phyloP scores from a whole-genome alignment of 1,140 invertebrate genomes.

The Platyura marginata region DNA sequence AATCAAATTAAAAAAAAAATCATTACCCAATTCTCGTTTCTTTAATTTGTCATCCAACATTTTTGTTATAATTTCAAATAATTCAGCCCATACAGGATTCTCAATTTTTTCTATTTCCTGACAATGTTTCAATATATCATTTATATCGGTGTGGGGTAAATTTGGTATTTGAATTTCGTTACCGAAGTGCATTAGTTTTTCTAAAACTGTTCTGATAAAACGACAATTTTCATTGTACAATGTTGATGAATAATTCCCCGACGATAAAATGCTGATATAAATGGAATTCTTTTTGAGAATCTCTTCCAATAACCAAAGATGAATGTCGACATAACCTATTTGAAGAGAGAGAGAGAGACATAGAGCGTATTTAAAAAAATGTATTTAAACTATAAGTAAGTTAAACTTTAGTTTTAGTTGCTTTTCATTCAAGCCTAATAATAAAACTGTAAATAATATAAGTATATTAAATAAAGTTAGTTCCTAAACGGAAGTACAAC shows the following conservation, averaged over 20 bases:
- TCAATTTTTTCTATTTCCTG: not conserved
- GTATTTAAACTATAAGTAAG: too few relatives aligned
- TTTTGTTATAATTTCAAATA: too few relatives aligned
- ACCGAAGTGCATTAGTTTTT: not conserved
- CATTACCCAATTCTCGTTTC: too few relatives aligned
- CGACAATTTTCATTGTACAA: not conserved
- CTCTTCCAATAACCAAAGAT: not conserved
- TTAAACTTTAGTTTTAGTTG: too few relatives aligned
- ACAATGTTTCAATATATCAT: not conserved
- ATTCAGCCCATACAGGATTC: too few relatives aligned
- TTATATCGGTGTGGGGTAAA: not conserved
- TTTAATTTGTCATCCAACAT: too few relatives aligned
- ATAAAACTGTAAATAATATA: too few relatives aligned
- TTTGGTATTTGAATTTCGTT: not conserved
- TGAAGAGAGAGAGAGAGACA: too few relatives aligned
- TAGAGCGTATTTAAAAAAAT: too few relatives aligned
- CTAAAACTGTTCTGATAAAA: not conserved
- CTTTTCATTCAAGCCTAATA: too few relatives aligned
- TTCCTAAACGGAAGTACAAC: too few relatives aligned
- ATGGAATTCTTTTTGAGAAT: not conserved
- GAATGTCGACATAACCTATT: not conserved
- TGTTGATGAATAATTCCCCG: not conserved
- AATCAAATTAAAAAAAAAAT: not conserved
- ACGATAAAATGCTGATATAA: not conserved
- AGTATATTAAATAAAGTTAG: too few relatives aligned